Conservation (phyloP, 2,888 invertebrate species). For the Phyllotreta cruciferae region DNA sequence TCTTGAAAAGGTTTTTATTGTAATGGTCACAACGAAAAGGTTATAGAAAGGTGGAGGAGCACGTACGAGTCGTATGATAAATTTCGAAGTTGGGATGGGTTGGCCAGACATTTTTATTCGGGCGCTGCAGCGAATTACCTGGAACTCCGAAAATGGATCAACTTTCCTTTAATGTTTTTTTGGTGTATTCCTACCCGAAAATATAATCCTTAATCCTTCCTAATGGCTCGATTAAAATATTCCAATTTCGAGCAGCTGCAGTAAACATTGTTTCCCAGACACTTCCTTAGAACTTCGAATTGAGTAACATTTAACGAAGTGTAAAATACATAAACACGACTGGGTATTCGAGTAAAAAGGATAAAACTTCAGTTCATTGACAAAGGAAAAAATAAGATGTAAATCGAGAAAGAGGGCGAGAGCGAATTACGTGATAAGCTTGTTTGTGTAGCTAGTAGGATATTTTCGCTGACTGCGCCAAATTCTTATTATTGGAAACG, state of each 20-base stretch:
- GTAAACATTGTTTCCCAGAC: not conserved
- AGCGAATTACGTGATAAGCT: conserved; percentile 18
- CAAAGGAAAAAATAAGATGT: conserved; percentile 20
- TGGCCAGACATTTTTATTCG: conserved; percentile 21
- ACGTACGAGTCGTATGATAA: conserved; percentile 35
- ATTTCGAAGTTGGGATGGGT: conserved; percentile 23
- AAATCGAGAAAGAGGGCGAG: conserved; percentile 17
- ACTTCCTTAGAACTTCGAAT: conserved; percentile 6
- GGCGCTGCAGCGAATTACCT: conserved; percentile 1
- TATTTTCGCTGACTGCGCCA: conserved; percentile 5
- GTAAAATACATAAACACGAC: conserved; percentile 24
- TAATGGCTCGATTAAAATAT: not conserved
- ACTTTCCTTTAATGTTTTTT: conserved; percentile 1
- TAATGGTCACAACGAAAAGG: conserved; percentile 27
- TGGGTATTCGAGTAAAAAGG: conserved; percentile 19
- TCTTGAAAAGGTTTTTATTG: conserved; percentile 29
- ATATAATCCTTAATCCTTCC: too few relatives aligned
- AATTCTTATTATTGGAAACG: conserved; percentile 1
- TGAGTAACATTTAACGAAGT: conserved; percentile 25
- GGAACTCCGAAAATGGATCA: not conserved
- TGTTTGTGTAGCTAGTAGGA: conserved; percentile 9
- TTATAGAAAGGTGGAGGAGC: conserved; percentile 27
- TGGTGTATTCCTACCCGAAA: too few relatives aligned
- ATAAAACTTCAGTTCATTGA: conserved; percentile 18
- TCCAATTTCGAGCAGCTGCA: not conserved